Conservation (phyloP, 2,888 invertebrate species). For the Diaphora mendica region DNA sequence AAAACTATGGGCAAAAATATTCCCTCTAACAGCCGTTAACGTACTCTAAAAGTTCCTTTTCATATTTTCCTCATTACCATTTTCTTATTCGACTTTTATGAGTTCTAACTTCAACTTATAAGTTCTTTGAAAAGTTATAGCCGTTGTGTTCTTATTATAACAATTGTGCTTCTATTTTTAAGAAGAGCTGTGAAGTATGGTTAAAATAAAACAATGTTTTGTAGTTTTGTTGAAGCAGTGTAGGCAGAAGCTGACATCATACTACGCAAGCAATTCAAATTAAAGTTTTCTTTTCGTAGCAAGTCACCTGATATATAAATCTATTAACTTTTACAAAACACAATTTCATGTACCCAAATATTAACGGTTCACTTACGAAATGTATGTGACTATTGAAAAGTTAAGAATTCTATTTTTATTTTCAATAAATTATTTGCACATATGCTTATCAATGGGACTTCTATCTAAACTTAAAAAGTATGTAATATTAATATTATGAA, state of each 20-base stretch:
- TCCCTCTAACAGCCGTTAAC: constrained; percentile 11
- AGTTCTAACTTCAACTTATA: constrained; percentile 11
- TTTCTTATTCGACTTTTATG: constrained; percentile 20
- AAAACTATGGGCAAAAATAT: constrained; percentile 4
- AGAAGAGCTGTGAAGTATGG: not conserved
- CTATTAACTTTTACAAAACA: too few relatives aligned
- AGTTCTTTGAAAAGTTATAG: constrained; percentile 12
- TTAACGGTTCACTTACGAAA: too few relatives aligned
- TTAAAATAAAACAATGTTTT: not conserved
- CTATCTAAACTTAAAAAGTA: too few relatives aligned
- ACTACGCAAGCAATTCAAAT: too few relatives aligned
- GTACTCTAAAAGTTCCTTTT: constrained; percentile 6
- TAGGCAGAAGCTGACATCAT: not conserved
- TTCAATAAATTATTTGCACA: too few relatives aligned
- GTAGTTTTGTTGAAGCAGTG: not conserved
- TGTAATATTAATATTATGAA: too few relatives aligned
- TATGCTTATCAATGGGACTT: too few relatives aligned
- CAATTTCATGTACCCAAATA: too few relatives aligned
- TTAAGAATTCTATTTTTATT: too few relatives aligned
- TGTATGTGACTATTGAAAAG: too few relatives aligned
- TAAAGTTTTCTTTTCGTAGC: too few relatives aligned
- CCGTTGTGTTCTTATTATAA: not conserved
- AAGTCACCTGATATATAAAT: too few relatives aligned
- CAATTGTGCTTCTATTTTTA: not conserved
- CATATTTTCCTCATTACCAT: constrained; percentile 26